Evolutionary conservation across 2,113 vertebrate species (phyloP).

Genomic region (Meleagris gallopavo): DNA sequence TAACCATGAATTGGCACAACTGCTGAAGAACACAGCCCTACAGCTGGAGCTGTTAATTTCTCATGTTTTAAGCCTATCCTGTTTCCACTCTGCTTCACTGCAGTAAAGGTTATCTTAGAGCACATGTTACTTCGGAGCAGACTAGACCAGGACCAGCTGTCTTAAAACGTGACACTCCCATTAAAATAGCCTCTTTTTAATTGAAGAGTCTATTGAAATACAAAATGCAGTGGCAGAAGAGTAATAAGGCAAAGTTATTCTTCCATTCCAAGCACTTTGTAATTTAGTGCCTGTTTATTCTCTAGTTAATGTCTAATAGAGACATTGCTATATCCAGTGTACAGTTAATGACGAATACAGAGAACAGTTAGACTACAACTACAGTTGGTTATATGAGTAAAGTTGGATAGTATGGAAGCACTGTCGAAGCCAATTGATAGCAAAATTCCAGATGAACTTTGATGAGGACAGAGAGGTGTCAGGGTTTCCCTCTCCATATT

Average conservation of each 20-base stretch:
- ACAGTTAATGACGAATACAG: neutral
- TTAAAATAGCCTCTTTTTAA: neutral
- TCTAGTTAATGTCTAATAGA: neutral
- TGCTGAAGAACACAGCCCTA: neutral
- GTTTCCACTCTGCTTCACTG: neutral
- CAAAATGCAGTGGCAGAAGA: neutral
- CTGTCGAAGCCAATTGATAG: neutral
- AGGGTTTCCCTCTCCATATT: neutral
- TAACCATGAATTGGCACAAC: neutral
- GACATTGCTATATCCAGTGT: neutral
- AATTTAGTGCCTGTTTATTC: neutral
- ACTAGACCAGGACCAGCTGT: neutral
- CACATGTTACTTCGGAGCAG: neutral
- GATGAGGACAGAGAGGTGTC: neutral
- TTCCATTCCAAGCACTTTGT: neutral
- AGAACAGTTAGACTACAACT: neutral
- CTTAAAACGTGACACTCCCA: neutral
- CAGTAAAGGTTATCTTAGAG: neutral
- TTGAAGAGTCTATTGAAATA: constrained; percentile 9
- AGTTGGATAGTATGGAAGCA: neutral
- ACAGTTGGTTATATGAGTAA: neutral
- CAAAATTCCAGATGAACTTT: neutral
- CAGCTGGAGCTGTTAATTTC: neutral
- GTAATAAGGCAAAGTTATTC: neutral
- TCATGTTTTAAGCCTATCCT: neutral